Conservation (phyloP, 1,140 invertebrate species). For the Calycopis cecrops region DNA sequence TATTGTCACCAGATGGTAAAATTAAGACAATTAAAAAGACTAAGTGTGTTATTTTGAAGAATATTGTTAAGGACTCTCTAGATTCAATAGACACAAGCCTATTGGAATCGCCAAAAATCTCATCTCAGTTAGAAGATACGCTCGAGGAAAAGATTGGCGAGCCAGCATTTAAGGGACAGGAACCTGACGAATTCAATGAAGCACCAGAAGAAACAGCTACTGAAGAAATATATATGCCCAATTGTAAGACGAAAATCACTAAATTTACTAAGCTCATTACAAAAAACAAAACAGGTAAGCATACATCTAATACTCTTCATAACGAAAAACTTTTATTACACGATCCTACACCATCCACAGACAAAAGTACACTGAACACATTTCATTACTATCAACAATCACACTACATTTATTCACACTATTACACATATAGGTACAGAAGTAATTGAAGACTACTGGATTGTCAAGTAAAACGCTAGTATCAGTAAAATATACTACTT, state of each 20-base stretch:
- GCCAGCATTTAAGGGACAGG: background rate
- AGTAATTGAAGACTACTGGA: background rate
- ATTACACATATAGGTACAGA: background rate
- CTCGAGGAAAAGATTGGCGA: too few species aligned
- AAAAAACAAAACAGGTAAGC: constrained; percentile 32
- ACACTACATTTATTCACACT: constrained; percentile 3
- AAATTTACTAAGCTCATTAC: constrained; percentile 48
- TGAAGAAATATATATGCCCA: constrained; percentile 18
- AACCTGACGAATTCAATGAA: constrained; percentile 3
- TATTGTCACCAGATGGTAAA: constrained; percentile 30
- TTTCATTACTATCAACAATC: too few species aligned
- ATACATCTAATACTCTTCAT: background rate
- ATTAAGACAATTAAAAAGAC: constrained; percentile 43
- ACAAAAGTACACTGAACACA: background rate
- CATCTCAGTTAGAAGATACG: too few species aligned
- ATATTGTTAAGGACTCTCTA: background rate
- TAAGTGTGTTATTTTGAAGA: background rate
- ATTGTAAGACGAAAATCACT: background rate
- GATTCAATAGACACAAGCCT: background rate
- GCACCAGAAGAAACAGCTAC: constrained; percentile 23
- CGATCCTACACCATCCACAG: background rate
- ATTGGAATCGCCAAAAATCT: too few species aligned
- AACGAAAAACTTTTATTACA: background rate
- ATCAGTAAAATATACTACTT: background rate
- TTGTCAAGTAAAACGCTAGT: background rate